A percentile compares a stretch with the other conserved stretches of the same genome.
Conservation (phyloP, 2,888 invertebrate genomes). For the Osmoderma eremita region DNA sequence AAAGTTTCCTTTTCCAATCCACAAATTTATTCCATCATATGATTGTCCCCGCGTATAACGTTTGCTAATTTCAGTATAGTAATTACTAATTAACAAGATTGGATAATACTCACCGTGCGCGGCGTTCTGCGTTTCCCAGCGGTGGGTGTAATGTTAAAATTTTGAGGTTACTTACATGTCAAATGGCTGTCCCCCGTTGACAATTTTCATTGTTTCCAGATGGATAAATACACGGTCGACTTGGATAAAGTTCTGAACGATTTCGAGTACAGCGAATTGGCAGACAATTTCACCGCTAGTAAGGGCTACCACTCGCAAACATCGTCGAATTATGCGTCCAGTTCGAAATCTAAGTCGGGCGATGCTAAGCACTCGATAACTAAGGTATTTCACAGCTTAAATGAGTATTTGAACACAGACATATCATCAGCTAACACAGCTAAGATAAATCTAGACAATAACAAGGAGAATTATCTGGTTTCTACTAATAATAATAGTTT, state of each 20-base stretch:
- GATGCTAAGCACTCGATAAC: conserved; percentile 65
- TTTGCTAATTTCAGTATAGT: conserved; percentile 6
- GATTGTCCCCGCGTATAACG: conserved; percentile 17
- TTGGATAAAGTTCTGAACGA: conserved; percentile 87
- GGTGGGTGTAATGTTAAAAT: conserved; percentile 29
- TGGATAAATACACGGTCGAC: conserved; percentile 71
- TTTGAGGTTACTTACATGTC: conserved; percentile 43
- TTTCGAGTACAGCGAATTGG: conserved; percentile 78
- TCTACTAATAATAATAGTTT: conserved; percentile 31
- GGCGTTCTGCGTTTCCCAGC: not conserved
- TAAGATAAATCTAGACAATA: conserved; percentile 28
- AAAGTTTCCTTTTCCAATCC: not conserved
- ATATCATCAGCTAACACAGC: conserved; percentile 49
- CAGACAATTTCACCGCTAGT: conserved; percentile 49
- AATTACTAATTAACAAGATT: conserved; percentile 1
- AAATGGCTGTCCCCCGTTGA: conserved; percentile 32
- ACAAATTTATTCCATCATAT: conserved; percentile 19
- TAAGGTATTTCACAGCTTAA: conserved; percentile 72
- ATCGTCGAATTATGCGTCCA: conserved; percentile 37
- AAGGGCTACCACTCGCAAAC: conserved; percentile 27
- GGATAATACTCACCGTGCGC: conserved; percentile 11
- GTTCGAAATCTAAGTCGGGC: conserved; percentile 42
- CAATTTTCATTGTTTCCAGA: conserved; percentile 51
- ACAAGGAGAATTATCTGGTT: conserved; percentile 22
- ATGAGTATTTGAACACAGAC: conserved; percentile 69